Base-by-base conservation (phyloP, 2,888 invertebrate species). In the Melanotus villosus region DNA sequence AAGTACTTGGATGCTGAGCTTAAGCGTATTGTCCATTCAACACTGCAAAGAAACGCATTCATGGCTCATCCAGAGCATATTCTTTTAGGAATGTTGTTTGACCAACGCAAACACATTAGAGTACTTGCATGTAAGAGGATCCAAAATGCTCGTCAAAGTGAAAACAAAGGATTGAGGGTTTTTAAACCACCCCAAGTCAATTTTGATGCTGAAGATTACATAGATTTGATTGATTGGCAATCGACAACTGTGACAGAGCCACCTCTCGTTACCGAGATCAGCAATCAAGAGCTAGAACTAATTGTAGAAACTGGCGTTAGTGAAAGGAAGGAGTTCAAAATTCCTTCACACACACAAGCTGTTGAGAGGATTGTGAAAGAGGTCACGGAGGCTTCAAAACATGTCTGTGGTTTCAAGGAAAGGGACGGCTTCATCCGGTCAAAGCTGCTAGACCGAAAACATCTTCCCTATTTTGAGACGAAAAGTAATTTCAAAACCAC, bases 361-460 rank as follows among this genome's bases (percentile, higher is more conserved):
- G 36, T 36, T 5, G 36, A 36, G 2, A 36, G 36, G n/a, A 36
- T 36, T 36, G 36, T 36, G 7, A 26, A 26, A 26, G 26, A 26
- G 3, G 36, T 10, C 10, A 6, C n/a, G 2, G 26, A 26, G 3
- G 36, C 36, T 36, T 36, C n/a, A 9, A 36, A 36, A 36, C 36
- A 36, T n/a, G 36, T 36, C n/a, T 36, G 10, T n/a, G 36, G 36
- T 36, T 36, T 36, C 36, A 36, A 36, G n/a, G 36, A 36, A n/a
- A 5, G 36, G n/a, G 36, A 36, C n/a, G 36, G 36, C 7, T 9
- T 36, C 36, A 36, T 36, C n/a, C 6, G 36, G n/a, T 36, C 36
- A 36, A 36, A n/a, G n/a, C n/a, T 36, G 6, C 36, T 36, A 9
- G 36, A 36, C 36, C 6, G n/a, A n/a, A 36, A 36, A 36, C n/a